A percentile compares a stretch with the other conserved stretches of the same genome.
phyloP scores from a whole-genome alignment of 2,113 vertebrate genomes.

The Bubo bubo region DNA sequence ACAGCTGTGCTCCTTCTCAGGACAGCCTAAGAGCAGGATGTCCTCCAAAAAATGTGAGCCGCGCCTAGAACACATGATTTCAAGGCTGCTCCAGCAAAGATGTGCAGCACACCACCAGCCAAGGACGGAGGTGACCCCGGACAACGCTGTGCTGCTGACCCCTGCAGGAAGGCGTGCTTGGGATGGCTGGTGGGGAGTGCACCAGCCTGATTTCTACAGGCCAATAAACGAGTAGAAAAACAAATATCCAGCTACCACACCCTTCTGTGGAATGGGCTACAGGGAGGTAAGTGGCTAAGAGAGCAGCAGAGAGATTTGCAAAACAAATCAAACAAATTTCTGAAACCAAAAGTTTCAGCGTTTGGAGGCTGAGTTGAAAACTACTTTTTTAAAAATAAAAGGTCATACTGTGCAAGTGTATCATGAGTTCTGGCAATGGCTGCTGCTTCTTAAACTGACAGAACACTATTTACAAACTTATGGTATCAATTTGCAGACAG shows the following conservation, averaged over 20 bases:
- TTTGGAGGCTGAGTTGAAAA: not conserved
- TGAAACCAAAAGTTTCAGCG: not conserved
- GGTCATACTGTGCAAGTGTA: not conserved
- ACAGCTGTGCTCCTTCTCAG: not conserved
- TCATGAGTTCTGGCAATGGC: not conserved
- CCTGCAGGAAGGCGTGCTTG: rapidly evolving
- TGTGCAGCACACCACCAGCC: not conserved
- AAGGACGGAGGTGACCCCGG: not conserved
- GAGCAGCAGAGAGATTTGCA: not conserved
- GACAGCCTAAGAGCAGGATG: not conserved
- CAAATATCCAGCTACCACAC: not conserved
- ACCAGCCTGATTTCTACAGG: not conserved
- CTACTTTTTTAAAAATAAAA: not conserved
- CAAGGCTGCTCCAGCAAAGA: too few relatives aligned
- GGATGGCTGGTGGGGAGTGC: not conserved
- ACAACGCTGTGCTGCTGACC: not conserved
- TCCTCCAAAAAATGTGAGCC: rapidly evolving
- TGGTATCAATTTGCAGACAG: not conserved
- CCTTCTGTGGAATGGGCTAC: not conserved
- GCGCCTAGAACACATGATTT: rapidly evolving
- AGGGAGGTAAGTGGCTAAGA: not conserved
- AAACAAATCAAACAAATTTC: not conserved
- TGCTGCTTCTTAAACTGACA: not conserved
- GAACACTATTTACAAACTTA: not conserved
- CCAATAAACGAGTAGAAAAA: not conserved